Evolutionary conservation across 2,888 invertebrate genomes (phyloP), one percentile per base, ranked within the genome.

Genomic region (Habrosyne pyritoides): DNA sequence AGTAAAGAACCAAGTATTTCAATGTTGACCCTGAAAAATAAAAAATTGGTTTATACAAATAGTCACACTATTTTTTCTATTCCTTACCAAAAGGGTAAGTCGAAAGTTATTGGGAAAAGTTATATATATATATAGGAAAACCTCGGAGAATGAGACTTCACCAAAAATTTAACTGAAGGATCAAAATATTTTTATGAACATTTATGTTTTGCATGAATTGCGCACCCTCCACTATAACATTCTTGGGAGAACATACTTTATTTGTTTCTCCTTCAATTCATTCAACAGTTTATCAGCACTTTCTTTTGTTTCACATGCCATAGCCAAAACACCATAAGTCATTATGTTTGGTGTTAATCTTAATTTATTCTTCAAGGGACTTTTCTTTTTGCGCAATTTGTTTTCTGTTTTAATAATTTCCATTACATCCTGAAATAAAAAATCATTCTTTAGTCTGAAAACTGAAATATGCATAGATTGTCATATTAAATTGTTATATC

Each of bases 291-390:
- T 89, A 52, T 92, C 82, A 4, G 96, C 96, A 69, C 94, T 93
- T 28, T 93, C 90, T 65, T 93, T 91, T 5, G 93, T 94, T 58
- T 84, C 89, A 81, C 98, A 98, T 10, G 96, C 94, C 72, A 98
- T 84, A 0, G 98, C 96, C 58, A 99, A 84, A 1, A 96, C 95
- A 47, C 98, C 98, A 90, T 96, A 99, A 0, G 98, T 98, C 69
- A 97, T 93, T 66, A 98, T 93, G 83, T 98, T 95, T 0, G 96
- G 95, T 62, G 89, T 86, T 22, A 96, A 79, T 54, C 85, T 83
- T 3, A 87, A 66, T 61, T 89, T 89, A 69, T 94, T 89, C 50
- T 89, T 87, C 21, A 80, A 62, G 21, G 82, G 81, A 66, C 83
- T 83, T 33, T 73, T 76, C 64, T 82, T 86, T 57, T 81, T 80